These are phyloP conservation scores for Ypsolopha scabrella DNA, from an alignment of 2,888 invertebrate species.

Conservation along the genomic window DNA sequence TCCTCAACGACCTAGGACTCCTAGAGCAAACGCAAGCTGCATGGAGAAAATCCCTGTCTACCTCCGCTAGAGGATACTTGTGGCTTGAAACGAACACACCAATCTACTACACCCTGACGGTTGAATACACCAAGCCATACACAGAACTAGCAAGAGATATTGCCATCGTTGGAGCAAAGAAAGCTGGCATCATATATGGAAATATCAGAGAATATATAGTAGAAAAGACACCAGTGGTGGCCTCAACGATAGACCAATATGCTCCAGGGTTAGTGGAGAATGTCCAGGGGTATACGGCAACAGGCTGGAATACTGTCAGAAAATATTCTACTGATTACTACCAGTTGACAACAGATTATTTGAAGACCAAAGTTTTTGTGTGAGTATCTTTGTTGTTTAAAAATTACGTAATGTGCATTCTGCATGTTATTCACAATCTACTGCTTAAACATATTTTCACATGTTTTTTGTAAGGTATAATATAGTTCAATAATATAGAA, in stretches of 20 bases:
- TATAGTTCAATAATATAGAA: too few species aligned
- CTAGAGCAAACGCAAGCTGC: conserved; percentile 73
- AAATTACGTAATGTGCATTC: too few species aligned
- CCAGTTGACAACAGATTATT: conserved; percentile 67
- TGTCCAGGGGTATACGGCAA: conserved; percentile 61
- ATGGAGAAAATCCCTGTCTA: conserved; percentile 71
- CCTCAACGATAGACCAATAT: conserved; percentile 73
- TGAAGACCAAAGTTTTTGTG: conserved; percentile 83
- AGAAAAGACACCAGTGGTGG: conserved; percentile 59
- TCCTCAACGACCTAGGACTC: conserved; percentile 75
- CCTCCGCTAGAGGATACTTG: conserved; percentile 73
- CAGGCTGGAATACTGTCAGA: conserved; percentile 52
- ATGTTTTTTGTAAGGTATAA: too few species aligned
- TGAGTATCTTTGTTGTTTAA: conserved; percentile 62
- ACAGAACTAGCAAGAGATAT: conserved; percentile 71
- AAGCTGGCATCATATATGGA: conserved; percentile 51
- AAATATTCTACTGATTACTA: conserved; percentile 63
- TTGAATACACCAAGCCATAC: conserved; percentile 72
- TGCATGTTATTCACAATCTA: too few species aligned
- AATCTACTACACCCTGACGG: conserved; percentile 70
- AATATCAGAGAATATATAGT: conserved; percentile 60
- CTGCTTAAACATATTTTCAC: too few species aligned
- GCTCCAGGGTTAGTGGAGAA: conserved; percentile 78
- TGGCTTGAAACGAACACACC: conserved; percentile 78
- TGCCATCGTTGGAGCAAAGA: conserved; percentile 64